phyloP scores from a whole-genome alignment of 2,797 vertebrate species.

The Epinephelus awoara region DNA sequence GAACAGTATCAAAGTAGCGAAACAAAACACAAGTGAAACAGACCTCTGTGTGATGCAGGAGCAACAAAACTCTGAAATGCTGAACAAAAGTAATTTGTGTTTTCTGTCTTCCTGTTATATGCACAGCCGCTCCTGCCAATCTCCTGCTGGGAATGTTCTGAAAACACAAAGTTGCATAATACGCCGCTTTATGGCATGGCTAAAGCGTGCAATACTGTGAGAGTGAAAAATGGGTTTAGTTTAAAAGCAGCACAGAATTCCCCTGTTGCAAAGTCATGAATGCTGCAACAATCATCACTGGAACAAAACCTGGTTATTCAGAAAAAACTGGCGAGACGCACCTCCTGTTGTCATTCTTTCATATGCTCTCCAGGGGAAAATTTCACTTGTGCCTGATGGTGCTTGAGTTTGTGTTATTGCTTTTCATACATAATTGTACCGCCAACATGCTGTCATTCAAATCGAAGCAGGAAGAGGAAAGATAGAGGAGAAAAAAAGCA shows the following conservation, averaged over 20 bases:
- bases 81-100: conserved; percentile 3
- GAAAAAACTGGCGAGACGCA: conserved; percentile 27
- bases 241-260: conserved; percentile 23
- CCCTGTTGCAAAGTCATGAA: conserved; percentile 12
- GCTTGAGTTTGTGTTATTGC: conserved; percentile 70
- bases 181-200: background rate
- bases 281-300: conserved; percentile 37
- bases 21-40: background rate
- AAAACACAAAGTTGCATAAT: background rate
- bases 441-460: conserved; percentile 72
- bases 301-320: conserved; percentile 45
- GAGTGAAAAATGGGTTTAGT: conserved; percentile 28
- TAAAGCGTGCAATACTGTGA: background rate
- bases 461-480: conserved; percentile 42
- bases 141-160: conserved; percentile 18
- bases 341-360: conserved; percentile 54
- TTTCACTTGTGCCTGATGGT: conserved; percentile 43
- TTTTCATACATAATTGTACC: conserved; percentile 75
- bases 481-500: conserved; percentile 44
- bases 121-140: background rate
- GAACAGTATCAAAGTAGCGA: background rate
- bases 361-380: conserved; percentile 49
- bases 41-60: background rate
- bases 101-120: conserved; percentile 5
- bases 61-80: background rate